phyloP scores from a whole-genome alignment of 2,113 vertebrate species.

The Oryzias curvinotus region DNA sequence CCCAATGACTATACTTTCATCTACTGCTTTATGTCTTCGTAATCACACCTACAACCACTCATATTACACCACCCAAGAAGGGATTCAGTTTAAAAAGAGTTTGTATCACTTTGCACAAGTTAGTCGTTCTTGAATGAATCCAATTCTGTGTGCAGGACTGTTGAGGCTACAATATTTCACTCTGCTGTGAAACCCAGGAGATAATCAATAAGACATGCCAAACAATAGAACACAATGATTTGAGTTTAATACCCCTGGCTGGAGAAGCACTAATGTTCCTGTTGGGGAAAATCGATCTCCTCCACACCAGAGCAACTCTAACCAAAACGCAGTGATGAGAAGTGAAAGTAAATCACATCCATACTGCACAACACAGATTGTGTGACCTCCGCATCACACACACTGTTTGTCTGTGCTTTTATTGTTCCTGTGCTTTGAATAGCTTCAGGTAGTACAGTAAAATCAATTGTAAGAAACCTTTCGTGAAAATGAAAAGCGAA shows the following conservation, averaged over 20 bases:
- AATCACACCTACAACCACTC: conserved; percentile 7
- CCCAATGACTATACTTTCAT: background rate
- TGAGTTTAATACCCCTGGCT: conserved; percentile 80
- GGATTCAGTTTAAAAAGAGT: conserved; percentile 50
- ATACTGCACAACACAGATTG: conserved; percentile 1
- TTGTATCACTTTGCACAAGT: conserved; percentile 60
- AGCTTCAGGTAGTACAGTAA: no score
- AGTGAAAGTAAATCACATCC: conserved; percentile 52
- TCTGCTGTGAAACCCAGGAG: conserved; percentile 75
- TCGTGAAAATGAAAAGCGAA: no score
- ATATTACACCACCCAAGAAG: conserved; percentile 22
- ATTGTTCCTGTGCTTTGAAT: background rate
- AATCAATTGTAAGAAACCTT: no score
- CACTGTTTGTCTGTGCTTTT: background rate
- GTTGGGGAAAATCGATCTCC: conserved; percentile 75
- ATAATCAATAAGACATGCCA: conserved; percentile 81
- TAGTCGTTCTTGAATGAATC: conserved; percentile 70
- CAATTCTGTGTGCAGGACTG: conserved; percentile 56
- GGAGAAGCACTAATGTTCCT: conserved; percentile 77
- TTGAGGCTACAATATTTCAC: conserved; percentile 75
- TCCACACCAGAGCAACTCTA: conserved; percentile 49
- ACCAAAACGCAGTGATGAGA: conserved; percentile 51
- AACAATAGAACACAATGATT: conserved; percentile 79
- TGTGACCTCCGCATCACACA: background rate
- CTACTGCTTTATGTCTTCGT: conserved; percentile 1